A percentile compares a stretch with the other conserved stretches of the same genome.
Evolutionary conservation across 2,888 invertebrate genomes (phyloP).

Genomic region (Catocala sponsa): DNA sequence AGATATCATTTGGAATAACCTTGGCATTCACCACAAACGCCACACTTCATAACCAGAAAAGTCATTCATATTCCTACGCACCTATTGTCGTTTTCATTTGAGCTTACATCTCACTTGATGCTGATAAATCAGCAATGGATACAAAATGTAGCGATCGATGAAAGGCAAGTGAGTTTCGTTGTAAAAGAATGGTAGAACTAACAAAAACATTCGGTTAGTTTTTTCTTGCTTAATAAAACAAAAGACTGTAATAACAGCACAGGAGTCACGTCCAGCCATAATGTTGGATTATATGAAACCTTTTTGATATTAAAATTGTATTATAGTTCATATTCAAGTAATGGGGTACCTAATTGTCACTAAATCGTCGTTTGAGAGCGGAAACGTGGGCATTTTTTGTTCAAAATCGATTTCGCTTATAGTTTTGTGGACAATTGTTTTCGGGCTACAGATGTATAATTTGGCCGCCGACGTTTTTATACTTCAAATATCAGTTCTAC

Average conservation of each 20-base stretch:
- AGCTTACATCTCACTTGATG: fast-evolving
- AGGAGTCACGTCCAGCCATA: conserved; percentile 79
- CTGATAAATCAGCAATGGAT: conserved; percentile 22
- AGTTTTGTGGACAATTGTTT: conserved; percentile 62
- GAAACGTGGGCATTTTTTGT: conserved; percentile 73
- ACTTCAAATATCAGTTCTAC: conserved; percentile 29
- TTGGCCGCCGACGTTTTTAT: conserved; percentile 41
- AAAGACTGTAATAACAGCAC: conserved; percentile 75
- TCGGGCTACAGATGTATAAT: conserved; percentile 49
- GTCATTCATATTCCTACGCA: neutral
- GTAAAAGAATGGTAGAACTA: conserved; percentile 38
- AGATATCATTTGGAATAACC: conserved; percentile 57
- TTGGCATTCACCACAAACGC: conserved; percentile 24
- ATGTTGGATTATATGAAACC: conserved; percentile 70
- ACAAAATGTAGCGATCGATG: fast-evolving
- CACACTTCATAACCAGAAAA: neutral
- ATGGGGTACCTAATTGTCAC: conserved; percentile 74
- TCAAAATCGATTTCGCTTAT: conserved; percentile 82
- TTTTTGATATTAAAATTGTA: conserved; percentile 78
- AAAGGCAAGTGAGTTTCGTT: neutral
- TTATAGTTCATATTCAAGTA: conserved; percentile 63
- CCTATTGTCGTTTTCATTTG: conserved; percentile 17
- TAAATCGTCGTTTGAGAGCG: conserved; percentile 79
- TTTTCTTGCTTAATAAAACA: conserved; percentile 57
- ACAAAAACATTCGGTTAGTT: conserved; percentile 47